Base-by-base conservation (phyloP, 2,888 invertebrate species). In the Loripinus fragilis region DNA sequence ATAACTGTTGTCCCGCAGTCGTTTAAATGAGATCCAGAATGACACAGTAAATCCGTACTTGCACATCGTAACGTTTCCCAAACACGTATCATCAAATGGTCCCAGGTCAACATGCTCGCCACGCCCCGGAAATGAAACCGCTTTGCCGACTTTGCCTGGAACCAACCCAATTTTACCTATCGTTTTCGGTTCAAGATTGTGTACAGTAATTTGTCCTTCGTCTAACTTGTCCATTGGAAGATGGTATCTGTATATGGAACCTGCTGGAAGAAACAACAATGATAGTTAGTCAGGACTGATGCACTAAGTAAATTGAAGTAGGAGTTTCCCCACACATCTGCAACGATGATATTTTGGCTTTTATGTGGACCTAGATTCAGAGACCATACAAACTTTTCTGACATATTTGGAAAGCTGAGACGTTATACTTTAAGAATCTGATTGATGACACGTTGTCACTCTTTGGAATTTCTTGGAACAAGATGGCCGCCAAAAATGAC, bases 41-140 rank as follows among this genome's bases (percentile, higher is more conserved):
- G 90, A 87, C 0, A 91, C 75, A 20, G 89, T 90, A 67, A 93
- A 83, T 1, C 93, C 93, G 73, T 90, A 87, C 38, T 84, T 70
- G 74, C 93, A 93, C 1, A 82, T 73, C 7, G 79, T 74, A 20
- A 91, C 85, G 74, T 92, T 88, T 20, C 91, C 91, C 23, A 92
- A 74, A 76, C 93, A 93, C 2, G 90, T 85, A 25, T 86, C 86
- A 7, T 77, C 65, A 48, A 90, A 86, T 42, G 89, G 81, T 0
- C 90, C 90, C 8, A 90, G 72, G 70, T 91, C 90, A 10, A 92
- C 77, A 73, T 91, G 91, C 52, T 89, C 87, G 7, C 88, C 86
- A 8, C 86, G 80, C 1, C 90, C 90, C 10, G 81, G 79, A 12
- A 92, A 82, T 20, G 74, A 74, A 25, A 89, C 52, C 7, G 88